Conservation (phyloP, 2,888 invertebrate species). For the Clostera curtula region DNA sequence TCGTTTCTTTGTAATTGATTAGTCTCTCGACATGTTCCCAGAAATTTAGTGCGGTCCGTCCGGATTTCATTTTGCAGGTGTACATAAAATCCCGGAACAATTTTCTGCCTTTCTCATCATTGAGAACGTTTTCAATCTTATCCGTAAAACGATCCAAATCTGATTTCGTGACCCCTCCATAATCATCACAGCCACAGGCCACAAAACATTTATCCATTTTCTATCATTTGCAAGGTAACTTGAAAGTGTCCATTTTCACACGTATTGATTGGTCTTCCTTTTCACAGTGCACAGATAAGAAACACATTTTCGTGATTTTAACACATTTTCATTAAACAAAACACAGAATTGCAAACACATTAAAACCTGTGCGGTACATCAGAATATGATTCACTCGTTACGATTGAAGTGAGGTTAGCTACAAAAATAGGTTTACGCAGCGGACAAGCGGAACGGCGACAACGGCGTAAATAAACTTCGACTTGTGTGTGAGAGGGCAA, state of each 20-base stretch:
- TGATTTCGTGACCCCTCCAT: constrained; percentile 56
- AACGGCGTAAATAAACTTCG: constrained; percentile 52
- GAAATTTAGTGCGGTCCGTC: constrained; percentile 50
- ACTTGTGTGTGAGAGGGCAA: constrained; percentile 24
- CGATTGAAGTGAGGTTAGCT: constrained; percentile 59
- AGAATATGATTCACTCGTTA: constrained; percentile 42
- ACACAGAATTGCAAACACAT: background rate
- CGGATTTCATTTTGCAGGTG: constrained; percentile 54
- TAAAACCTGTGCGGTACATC: no score
- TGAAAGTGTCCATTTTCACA: constrained; percentile 31
- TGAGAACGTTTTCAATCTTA: constrained; percentile 67
- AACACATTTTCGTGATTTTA: background rate
- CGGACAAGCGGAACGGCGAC: constrained; percentile 29
- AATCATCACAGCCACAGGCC: constrained; percentile 62
- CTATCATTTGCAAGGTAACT: constrained; percentile 36
- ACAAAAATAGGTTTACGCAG: constrained; percentile 53
- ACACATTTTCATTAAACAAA: background rate
- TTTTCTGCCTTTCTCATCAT: constrained; percentile 59
- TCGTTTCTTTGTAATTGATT: constrained; percentile 41
- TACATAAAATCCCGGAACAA: constrained; percentile 65
- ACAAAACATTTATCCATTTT: constrained; percentile 68
- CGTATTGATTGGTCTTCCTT: constrained; percentile 60
- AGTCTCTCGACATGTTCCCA: constrained; percentile 59
- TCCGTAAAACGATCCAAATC: constrained; percentile 70
- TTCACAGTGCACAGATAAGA: no score